Evolutionary conservation across 2,113 vertebrate species (phyloP), one percentile per base, ranked within the genome.

Genomic region (Aphelocoma coerulescens): DNA sequence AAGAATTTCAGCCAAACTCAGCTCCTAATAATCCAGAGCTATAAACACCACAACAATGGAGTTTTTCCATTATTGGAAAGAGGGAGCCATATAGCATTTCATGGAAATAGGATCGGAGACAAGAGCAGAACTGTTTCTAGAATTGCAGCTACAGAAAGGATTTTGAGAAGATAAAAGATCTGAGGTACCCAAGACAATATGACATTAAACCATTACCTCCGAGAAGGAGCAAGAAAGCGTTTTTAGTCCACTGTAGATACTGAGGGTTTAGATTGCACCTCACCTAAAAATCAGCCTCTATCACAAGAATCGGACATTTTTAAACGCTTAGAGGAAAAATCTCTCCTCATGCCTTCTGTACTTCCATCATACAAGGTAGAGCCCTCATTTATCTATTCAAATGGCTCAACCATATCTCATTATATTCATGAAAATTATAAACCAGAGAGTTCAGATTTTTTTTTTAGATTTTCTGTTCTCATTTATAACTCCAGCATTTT

Each of bases 31-130:
- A 95, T 51, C 68, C 65, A 59, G 24, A 81, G 79, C 83, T 93
- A 92, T 89, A 92, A 95, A 91, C 92, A 95, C 85, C 77, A 95
- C 89, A 95, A 96, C 91, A 86, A 51, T 67, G 79, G 75, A 39
- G 24, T 54, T 80, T 93, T 93, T 62, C 91, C 48, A 55, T 85
- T 59, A 89, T 8, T 81, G 89, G 59, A 77, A 80, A 74, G 55
- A 74, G 39, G 35, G 24, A 86, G 33, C 59, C 63, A 67, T 67
- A 41, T 0, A 90, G 69, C 59, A 74, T 80, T 88, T 66, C 51
- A 81, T 1, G 72, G 59, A 67, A 90, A 83, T 15, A 41, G 75
- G 14, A 44, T 7, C n/a, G 89, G 44, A 91, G 48, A 54, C 52
- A 78, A 81, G 61, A 71, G 65, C 80, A 89, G 77, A 85, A 39